phyloP scores from a whole-genome alignment of 2,113 vertebrate species.

The Coptodon bakossiorum region DNA sequence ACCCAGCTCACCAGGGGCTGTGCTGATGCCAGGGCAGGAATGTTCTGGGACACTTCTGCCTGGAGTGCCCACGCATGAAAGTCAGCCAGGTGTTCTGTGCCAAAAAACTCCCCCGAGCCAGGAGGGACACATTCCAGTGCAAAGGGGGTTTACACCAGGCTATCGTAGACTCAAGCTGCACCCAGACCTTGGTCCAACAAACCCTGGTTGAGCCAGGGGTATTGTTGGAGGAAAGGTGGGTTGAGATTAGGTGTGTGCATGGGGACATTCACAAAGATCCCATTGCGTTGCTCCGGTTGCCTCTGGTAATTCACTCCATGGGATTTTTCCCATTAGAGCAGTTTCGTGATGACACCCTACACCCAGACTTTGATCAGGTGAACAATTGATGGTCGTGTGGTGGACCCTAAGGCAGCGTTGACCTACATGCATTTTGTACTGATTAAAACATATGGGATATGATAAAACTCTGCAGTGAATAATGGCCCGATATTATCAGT shows the following conservation, averaged over 20 bases:
- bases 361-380: neutral
- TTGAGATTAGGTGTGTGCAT: neutral
- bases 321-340: neutral
- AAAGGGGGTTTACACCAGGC: neutral
- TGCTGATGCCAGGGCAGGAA: neutral
- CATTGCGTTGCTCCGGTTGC: rapidly evolving
- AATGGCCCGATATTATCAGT: neutral
- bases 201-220: neutral
- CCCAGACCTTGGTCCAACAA: neutral
- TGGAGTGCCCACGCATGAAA: neutral
- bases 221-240: neutral
- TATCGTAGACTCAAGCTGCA: neutral
- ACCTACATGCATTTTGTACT: neutral
- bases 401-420: neutral
- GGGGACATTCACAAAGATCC: neutral
- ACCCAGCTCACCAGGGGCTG: neutral
- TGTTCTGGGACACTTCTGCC: neutral
- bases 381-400: neutral
- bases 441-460: neutral
- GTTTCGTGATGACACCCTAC: neutral
- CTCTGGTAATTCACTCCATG: neutral
- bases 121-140: neutral
- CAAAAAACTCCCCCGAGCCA: neutral
- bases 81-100: neutral
- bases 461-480: neutral